Conservation (phyloP, 2,888 invertebrate genomes). For the Barypeithes pellucidus region DNA sequence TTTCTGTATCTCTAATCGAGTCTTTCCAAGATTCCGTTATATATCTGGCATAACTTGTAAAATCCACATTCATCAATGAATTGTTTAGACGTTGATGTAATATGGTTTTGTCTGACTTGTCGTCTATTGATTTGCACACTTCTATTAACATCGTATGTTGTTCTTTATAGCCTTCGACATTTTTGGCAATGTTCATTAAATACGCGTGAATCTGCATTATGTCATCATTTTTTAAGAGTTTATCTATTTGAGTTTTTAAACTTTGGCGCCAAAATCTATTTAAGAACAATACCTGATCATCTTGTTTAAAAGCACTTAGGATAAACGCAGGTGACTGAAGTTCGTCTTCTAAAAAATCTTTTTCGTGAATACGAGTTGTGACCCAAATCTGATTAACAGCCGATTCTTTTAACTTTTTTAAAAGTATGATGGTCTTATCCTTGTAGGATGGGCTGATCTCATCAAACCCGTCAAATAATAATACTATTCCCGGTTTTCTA, state of each 20-base stretch:
- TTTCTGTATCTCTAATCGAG: constrained; percentile 18
- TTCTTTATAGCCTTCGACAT: not conserved
- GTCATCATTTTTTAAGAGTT: not conserved
- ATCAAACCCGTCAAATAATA: constrained; percentile 48
- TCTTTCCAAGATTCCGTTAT: constrained; percentile 15
- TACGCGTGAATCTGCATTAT: not conserved
- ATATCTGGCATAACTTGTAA: constrained; percentile 6
- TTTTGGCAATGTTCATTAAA: not conserved
- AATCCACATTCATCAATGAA: not conserved
- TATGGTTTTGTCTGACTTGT: not conserved
- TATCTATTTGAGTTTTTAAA: constrained; percentile 4
- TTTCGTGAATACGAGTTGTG: constrained; percentile 39
- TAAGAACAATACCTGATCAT: constrained; percentile 34
- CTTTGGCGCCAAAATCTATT: constrained; percentile 31
- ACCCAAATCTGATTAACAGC: constrained; percentile 36
- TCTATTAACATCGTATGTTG: not conserved
- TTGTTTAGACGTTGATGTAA: not conserved
- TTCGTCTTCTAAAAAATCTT: constrained; percentile 28
- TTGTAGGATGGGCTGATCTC: constrained; percentile 38
- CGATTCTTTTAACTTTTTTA: constrained; percentile 24
- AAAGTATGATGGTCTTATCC: constrained; percentile 26
- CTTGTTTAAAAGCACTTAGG: constrained; percentile 25
- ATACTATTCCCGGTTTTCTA: constrained; percentile 14
- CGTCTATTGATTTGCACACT: not conserved
- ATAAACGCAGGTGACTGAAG: constrained; percentile 22